A percentile compares a stretch with the other conserved stretches of the same genome.
phyloP scores from a whole-genome alignment of 2,113 vertebrate species.

The Ochotona princeps region DNA sequence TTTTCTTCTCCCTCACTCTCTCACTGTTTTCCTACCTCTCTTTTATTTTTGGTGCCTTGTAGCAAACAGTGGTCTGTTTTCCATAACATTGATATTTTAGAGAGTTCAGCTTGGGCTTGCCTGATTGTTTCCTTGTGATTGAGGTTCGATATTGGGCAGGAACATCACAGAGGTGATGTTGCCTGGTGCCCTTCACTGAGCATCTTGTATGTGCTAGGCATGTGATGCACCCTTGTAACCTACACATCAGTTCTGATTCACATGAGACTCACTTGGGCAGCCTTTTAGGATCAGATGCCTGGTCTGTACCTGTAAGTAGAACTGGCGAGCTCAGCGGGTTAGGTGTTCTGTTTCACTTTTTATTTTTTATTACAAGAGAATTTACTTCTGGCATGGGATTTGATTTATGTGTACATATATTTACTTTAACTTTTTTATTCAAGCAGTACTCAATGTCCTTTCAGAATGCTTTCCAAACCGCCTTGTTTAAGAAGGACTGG shows the following conservation, averaged over 20 bases:
- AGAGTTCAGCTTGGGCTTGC: not conserved
- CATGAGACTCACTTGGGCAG: not conserved
- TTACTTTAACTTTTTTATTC: constrained; percentile 4
- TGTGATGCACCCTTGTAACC: not conserved
- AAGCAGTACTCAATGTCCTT: not conserved
- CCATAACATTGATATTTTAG: not conserved
- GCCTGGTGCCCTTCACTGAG: not conserved
- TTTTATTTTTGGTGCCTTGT: not conserved
- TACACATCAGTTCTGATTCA: not conserved
- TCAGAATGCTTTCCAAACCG: not conserved
- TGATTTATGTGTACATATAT: not conserved
- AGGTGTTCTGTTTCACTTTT: not conserved
- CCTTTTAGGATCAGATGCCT: not conserved
- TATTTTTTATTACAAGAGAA: not conserved
- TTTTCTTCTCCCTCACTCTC: too few relatives aligned
- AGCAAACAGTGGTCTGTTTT: not conserved
- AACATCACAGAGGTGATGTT: not conserved
- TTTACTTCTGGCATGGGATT: not conserved
- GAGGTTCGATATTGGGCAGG: not conserved
- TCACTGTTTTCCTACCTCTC: too few relatives aligned
- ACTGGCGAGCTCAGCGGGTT: not conserved
- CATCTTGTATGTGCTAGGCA: not conserved
- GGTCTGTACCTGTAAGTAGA: not conserved
- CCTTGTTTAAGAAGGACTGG: not conserved
- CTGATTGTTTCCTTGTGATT: not conserved